phyloP scores from a whole-genome alignment of 2,797 vertebrate species.

The Scleropages formosus region DNA sequence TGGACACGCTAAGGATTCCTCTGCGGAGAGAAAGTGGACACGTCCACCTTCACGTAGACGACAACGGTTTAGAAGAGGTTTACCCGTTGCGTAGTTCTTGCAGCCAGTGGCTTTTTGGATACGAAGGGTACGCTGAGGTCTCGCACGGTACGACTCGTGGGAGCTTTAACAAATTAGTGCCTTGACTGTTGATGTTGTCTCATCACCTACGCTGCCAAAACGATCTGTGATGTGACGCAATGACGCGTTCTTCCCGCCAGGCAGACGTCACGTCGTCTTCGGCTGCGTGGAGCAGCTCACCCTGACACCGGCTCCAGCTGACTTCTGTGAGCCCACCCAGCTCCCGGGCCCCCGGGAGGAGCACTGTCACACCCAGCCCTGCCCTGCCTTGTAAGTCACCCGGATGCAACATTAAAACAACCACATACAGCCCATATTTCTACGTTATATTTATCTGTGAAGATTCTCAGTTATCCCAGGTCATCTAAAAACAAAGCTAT shows the following conservation, averaged over 20 bases:
- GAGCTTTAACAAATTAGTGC: too few relatives aligned
- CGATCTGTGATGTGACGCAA: not conserved
- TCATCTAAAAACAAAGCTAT: too few relatives aligned
- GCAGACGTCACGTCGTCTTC: slow-evolving; percentile 58
- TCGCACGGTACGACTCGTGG: too few relatives aligned
- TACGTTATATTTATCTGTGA: too few relatives aligned
- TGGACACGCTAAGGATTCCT: too few relatives aligned
- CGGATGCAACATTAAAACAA: not conserved
- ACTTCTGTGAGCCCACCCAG: slow-evolving; percentile 58
- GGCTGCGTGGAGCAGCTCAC: slow-evolving; percentile 59
- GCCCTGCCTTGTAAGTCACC: slow-evolving; percentile 63
- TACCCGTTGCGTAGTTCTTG: too few relatives aligned
- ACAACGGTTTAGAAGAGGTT: too few relatives aligned
- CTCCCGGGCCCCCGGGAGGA: slow-evolving; percentile 53
- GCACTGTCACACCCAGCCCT: slow-evolving; percentile 61
- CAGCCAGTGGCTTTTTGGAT: too few relatives aligned
- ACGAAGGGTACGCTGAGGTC: too few relatives aligned
- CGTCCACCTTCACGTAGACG: too few relatives aligned
- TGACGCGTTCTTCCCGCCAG: slow-evolving; percentile 42
- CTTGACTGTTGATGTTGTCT: not conserved
- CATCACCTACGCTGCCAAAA: not conserved
- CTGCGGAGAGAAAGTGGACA: too few relatives aligned
- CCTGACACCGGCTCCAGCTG: slow-evolving; percentile 49
- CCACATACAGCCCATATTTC: not conserved
- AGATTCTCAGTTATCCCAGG: too few relatives aligned